Evolutionary conservation across 2,797 vertebrate genomes (phyloP), one percentile per base, ranked within the genome.

Genomic region (Poeciliopsis infans): DNA sequence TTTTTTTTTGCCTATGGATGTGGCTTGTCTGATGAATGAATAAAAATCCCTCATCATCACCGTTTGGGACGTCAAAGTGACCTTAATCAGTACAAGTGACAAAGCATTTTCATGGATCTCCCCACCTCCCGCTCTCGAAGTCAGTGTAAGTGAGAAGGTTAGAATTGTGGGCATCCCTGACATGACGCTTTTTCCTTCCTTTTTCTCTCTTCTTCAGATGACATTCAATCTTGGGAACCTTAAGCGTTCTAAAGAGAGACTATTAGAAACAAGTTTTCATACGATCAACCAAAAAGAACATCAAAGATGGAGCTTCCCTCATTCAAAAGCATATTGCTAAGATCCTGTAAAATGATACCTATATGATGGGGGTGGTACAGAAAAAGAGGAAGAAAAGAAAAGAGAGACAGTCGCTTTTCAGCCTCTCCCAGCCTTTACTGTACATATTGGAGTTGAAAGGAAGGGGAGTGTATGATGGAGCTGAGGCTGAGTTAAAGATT

Each of bases 41-140:
- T 70, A 72, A 45, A 85, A 78, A 81, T 86, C 83, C 88, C 85
- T 74, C 81, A 85, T 91, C 91, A 90, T 79, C 88, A 87, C 69
- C 83, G 1, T 25, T 86, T 45, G 74, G 82, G 41, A 82, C 74
- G 77, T 43, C 41, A 70, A 88, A 78, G 85, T 94, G 92, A 95
- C 90, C 92, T 93, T 89, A 84, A 92, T 94, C 91, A 92, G 92
- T 91, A 91, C 82, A 81, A 79, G 75, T 87, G 82, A 91, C 88
- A 83, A 91, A 89, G 91, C 90, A 82, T 79, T 87, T 82, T 73
- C 69, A 75, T 10, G 25, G 78, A 72, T 51, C 70, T 80, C 68
- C 79, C 72, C 78, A 73, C 31, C n/a, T 46, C 74, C 76, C 72
- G 83, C 78, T n/a, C 18, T 79, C 75, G 8, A 33, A 41, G 36